Conservation (phyloP, 1,140 invertebrate species). For the Parapsyche elsis region DNA sequence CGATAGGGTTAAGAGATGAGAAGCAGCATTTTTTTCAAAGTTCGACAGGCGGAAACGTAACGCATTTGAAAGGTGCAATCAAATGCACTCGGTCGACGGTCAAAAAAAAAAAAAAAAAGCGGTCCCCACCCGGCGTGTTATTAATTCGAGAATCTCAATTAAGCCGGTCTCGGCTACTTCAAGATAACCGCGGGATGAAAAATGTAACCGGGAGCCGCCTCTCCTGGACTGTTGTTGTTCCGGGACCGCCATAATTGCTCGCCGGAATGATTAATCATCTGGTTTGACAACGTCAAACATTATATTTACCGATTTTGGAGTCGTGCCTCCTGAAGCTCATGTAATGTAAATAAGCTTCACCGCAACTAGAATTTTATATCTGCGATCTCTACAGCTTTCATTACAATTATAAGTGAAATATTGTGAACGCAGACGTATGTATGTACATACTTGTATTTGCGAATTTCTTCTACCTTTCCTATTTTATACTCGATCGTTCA, state of each 20-base stretch:
- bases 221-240: not conserved
- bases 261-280: constrained; percentile 19
- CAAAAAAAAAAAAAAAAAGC: constrained; percentile 2
- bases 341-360: too few species aligned
- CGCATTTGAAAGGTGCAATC: constrained; percentile 27
- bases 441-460: not conserved
- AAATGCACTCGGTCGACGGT: not conserved
- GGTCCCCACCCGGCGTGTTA: constrained; percentile 7
- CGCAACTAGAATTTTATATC: too few species aligned
- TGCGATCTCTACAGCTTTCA: too few species aligned
- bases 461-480: too few species aligned
- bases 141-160: constrained; percentile 37
- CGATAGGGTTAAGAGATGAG: not conserved
- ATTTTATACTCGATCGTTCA: too few species aligned
- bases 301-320: constrained; percentile 9
- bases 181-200: constrained; percentile 25
- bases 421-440: not conserved
- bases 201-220: constrained; percentile 21
- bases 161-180: not conserved
- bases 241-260: constrained; percentile 18
- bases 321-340: not conserved
- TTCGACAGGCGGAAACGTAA: constrained; percentile 13
- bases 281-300: constrained; percentile 27
- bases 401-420: not conserved
- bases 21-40: not conserved